These are phyloP conservation scores for Leptodactylus fuscus DNA, from an alignment of 2,113 vertebrate species.

Conservation along the genomic window DNA sequence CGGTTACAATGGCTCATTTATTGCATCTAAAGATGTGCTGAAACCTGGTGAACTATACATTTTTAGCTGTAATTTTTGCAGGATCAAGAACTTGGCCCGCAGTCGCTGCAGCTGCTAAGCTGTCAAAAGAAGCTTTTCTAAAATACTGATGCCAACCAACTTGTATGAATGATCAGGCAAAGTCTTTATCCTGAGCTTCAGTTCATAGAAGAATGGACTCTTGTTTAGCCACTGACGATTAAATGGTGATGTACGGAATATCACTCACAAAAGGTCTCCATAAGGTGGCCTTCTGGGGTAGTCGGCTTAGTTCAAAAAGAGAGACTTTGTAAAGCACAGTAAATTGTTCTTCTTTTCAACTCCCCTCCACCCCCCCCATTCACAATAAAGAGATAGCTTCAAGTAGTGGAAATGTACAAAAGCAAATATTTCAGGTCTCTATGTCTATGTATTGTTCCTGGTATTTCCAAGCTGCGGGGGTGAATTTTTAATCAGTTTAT, in stretches of 20 bases:
- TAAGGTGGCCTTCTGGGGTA: slow-evolving; percentile 59
- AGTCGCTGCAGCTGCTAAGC: slow-evolving; percentile 54
- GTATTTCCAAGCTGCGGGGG: not conserved
- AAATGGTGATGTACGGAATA: slow-evolving; percentile 60
- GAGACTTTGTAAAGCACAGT: slow-evolving; percentile 47
- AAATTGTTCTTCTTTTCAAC: slow-evolving; percentile 37
- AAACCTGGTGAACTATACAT: slow-evolving; percentile 44
- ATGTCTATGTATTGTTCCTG: not conserved
- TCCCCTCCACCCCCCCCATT: not conserved
- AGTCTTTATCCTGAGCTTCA: slow-evolving; percentile 48
- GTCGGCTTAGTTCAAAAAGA: slow-evolving; percentile 52
- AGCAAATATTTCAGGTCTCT: slow-evolving; percentile 35
- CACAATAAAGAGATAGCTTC: slow-evolving; percentile 33
- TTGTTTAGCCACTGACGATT: slow-evolving; percentile 54
- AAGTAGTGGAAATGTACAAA: slow-evolving; percentile 28
- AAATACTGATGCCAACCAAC: slow-evolving; percentile 54
- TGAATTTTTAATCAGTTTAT: slow-evolving; percentile 30
- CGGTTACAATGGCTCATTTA: slow-evolving; percentile 43
- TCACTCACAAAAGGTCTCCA: slow-evolving; percentile 60
- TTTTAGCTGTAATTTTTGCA: slow-evolving; percentile 52
- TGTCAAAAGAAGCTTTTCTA: slow-evolving; percentile 59
- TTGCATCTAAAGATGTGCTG: slow-evolving; percentile 51
- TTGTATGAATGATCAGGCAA: slow-evolving; percentile 59
- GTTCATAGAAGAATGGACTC: slow-evolving; percentile 61
- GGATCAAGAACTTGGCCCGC: slow-evolving; percentile 57